Conservation (phyloP, 2,113 vertebrate genomes). For the Corythoichthys intestinalis region DNA sequence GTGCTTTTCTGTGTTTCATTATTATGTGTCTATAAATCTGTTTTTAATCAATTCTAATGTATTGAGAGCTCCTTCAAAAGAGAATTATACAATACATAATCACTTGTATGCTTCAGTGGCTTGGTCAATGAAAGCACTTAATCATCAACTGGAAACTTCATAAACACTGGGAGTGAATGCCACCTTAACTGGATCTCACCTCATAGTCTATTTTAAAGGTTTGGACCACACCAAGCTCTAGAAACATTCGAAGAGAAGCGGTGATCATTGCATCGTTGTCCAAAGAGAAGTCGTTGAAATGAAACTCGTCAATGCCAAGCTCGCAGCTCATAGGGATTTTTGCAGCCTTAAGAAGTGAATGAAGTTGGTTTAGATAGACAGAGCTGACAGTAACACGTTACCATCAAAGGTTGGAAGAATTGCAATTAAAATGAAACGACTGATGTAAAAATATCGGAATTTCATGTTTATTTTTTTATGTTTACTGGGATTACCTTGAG, state of each 20-base stretch:
- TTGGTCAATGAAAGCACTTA: no score
- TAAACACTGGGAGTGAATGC: no score
- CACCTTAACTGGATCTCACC: slow-evolving; percentile 43
- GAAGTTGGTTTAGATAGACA: slow-evolving; percentile 15
- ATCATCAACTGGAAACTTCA: no score
- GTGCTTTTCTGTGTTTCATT: no score
- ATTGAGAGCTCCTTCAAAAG: no score
- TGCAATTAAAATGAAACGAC: no score
- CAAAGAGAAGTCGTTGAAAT: slow-evolving; percentile 79
- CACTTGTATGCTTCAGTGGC: no score
- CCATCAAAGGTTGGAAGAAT: neutral
- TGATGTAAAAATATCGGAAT: neutral
- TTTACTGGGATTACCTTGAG: slow-evolving; percentile 68
- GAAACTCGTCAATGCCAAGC: slow-evolving; percentile 75
- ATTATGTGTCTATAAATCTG: no score
- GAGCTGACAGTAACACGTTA: slow-evolving; percentile 31
- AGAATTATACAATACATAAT: no score
- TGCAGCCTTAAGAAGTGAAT: slow-evolving; percentile 61
- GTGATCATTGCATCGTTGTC: slow-evolving; percentile 79
- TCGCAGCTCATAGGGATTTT: slow-evolving; percentile 76
- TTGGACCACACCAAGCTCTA: slow-evolving; percentile 74
- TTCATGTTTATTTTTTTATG: slow-evolving; percentile 1
- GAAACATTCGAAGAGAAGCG: slow-evolving; percentile 76
- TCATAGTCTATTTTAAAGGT: slow-evolving; percentile 81
- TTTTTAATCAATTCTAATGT: no score